Conservation (phyloP, 2,797 vertebrate genomes). For the Pipistrellus nathusii region DNA sequence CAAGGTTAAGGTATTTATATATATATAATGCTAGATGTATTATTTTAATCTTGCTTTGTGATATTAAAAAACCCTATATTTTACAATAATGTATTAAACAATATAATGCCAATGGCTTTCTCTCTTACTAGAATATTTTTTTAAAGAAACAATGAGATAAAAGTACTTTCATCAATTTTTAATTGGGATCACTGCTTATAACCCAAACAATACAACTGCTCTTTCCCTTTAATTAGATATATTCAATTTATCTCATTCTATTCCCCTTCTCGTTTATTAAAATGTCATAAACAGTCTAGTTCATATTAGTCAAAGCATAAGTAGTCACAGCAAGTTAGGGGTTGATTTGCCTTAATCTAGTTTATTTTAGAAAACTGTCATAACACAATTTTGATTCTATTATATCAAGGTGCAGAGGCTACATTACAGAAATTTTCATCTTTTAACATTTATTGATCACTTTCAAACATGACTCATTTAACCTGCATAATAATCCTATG, state of each 20-base stretch:
- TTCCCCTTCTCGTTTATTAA: constrained; percentile 15
- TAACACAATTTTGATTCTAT: not conserved
- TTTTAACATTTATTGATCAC: not conserved
- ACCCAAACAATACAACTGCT: not conserved
- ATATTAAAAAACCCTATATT: not conserved
- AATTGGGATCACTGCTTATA: not conserved
- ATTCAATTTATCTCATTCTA: not conserved
- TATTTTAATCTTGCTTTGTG: not conserved
- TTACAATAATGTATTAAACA: not conserved
- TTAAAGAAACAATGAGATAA: not conserved
- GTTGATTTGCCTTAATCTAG: not conserved
- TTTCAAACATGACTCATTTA: not conserved
- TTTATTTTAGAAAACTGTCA: not conserved
- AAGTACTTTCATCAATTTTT: not conserved
- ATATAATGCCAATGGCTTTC: not conserved
- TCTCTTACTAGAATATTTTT: not conserved
- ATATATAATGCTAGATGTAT: not conserved
- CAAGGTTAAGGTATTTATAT: not conserved
- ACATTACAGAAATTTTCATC: not conserved
- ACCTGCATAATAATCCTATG: not conserved
- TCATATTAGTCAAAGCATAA: not conserved
- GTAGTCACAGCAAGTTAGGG: not conserved
- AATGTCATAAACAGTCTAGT: not conserved
- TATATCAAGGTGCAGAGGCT: not conserved
- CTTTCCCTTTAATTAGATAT: not conserved